These are phyloP conservation scores for Alloscopus bannaensis DNA, from an alignment of 2,888 invertebrate genomes.

Conservation along the genomic window DNA sequence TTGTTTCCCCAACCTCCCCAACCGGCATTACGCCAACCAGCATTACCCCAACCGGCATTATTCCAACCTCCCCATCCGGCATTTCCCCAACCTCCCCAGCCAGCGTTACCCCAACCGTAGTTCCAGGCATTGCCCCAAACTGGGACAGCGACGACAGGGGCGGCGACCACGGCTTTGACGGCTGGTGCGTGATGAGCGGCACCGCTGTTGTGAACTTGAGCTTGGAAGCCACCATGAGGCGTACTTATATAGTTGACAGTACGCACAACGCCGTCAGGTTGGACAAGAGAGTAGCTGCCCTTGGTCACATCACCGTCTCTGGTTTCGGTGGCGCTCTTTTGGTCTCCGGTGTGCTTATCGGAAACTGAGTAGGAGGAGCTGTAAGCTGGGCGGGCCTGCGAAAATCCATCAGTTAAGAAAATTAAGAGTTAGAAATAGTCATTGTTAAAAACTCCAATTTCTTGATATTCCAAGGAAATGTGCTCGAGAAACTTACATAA, in stretches of 20 bases:
- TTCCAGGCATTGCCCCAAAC: too few relatives aligned
- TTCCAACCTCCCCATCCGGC: neutral
- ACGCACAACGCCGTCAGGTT: slow-evolving; percentile 58
- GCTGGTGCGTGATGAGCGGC: slow-evolving; percentile 7
- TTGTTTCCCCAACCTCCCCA: neutral
- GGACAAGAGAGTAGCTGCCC: slow-evolving; percentile 55
- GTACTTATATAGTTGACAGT: slow-evolving; percentile 41
- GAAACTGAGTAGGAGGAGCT: slow-evolving; percentile 48
- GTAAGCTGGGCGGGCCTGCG: slow-evolving; percentile 55
- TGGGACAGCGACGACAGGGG: slow-evolving; percentile 10
- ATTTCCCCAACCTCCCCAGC: neutral
- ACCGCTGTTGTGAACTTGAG: slow-evolving; percentile 13
- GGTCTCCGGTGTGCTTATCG: slow-evolving; percentile 58
- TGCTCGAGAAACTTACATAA: slow-evolving; percentile 14
- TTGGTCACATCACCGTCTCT: slow-evolving; percentile 64
- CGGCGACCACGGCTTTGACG: slow-evolving; percentile 1
- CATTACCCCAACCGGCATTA: too few relatives aligned
- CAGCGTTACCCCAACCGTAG: too few relatives aligned
- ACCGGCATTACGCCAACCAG: too few relatives aligned
- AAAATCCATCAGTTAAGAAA: neutral
- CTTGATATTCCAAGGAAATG: neutral
- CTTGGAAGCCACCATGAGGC: slow-evolving; percentile 52
- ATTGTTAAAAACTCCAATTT: neutral
- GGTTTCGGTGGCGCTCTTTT: slow-evolving; percentile 28
- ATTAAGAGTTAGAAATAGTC: neutral